These are phyloP conservation scores for Mandrillus leucophaeus DNA, from an alignment of 2,113 vertebrate species.

Conservation along the genomic window DNA sequence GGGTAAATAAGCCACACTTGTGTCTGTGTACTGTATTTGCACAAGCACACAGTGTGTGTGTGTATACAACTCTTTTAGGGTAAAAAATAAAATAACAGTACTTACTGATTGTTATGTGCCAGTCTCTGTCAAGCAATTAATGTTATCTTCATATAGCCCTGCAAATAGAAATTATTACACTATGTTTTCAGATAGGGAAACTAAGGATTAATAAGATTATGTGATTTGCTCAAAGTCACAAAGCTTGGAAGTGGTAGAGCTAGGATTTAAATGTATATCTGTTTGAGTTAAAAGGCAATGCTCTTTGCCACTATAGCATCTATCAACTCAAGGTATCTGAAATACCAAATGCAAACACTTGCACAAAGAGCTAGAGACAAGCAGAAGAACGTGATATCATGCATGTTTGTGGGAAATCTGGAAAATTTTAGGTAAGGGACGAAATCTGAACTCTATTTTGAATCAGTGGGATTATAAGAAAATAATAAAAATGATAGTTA, in stretches of 20 bases:
- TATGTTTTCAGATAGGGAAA: constrained; percentile 19
- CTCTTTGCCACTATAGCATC: not conserved
- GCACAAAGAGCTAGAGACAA: not conserved
- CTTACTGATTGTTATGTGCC: not conserved
- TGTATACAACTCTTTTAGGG: not conserved
- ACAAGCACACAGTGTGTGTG: not conserved
- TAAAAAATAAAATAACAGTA: not conserved
- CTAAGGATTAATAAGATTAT: not conserved
- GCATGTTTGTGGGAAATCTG: not conserved
- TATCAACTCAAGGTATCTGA: not conserved
- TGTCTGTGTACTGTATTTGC: not conserved
- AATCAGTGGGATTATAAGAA: not conserved
- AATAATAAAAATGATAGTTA: not conserved
- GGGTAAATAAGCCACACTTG: not conserved
- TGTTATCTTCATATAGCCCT: not conserved
- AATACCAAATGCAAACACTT: not conserved
- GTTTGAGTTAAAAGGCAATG: not conserved
- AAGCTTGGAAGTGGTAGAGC: not conserved
- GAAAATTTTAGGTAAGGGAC: not conserved
- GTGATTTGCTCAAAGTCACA: not conserved
- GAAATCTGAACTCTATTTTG: not conserved
- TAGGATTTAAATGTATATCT: not conserved
- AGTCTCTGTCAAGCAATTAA: not conserved
- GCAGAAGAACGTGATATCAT: not conserved
- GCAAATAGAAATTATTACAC: not conserved